Conservation (phyloP, 2,113 vertebrate species). For the Pelusios castaneus region DNA sequence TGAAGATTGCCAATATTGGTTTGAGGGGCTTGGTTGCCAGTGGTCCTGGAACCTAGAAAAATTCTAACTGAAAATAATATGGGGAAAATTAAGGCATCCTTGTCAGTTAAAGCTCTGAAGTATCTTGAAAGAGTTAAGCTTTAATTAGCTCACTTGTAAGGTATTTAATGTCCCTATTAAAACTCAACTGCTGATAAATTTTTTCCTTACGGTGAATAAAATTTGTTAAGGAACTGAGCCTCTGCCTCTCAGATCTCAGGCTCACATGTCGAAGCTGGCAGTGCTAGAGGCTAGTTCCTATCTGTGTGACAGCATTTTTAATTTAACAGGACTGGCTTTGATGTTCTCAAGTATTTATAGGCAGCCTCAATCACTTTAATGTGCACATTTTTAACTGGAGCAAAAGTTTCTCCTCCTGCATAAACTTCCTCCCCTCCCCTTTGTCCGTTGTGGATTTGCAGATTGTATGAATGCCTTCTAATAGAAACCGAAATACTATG, state of each 20-base stretch:
- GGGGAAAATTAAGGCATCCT: background rate
- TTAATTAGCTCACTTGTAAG: slow-evolving; percentile 79
- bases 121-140: slow-evolving; percentile 81
- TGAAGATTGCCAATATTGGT: background rate
- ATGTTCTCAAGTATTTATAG: slow-evolving; percentile 88
- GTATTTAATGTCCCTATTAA: slow-evolving; percentile 82
- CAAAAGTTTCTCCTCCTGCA: slow-evolving; percentile 74
- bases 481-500: background rate
- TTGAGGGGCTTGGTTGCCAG: background rate
- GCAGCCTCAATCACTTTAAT: slow-evolving; percentile 80
- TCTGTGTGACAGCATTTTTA: slow-evolving; percentile 88
- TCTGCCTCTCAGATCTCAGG: slow-evolving; percentile 79
- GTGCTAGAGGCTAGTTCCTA: slow-evolving; percentile 88
- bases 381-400: slow-evolving; percentile 72
- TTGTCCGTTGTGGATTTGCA: slow-evolving; percentile 69
- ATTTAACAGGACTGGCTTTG: slow-evolving; percentile 87
- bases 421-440: slow-evolving; percentile 62
- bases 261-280: slow-evolving; percentile 88
- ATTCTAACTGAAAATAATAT: background rate
- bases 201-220: slow-evolving; percentile 73
- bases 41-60: fast-evolving
- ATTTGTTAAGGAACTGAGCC: slow-evolving; percentile 79
- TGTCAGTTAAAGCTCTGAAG: slow-evolving; percentile 54
- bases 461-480: background rate
- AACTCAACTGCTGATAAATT: slow-evolving; percentile 74